phyloP scores from a whole-genome alignment of 2,797 vertebrate genomes.

The Schizothorax lantsangensis region DNA sequence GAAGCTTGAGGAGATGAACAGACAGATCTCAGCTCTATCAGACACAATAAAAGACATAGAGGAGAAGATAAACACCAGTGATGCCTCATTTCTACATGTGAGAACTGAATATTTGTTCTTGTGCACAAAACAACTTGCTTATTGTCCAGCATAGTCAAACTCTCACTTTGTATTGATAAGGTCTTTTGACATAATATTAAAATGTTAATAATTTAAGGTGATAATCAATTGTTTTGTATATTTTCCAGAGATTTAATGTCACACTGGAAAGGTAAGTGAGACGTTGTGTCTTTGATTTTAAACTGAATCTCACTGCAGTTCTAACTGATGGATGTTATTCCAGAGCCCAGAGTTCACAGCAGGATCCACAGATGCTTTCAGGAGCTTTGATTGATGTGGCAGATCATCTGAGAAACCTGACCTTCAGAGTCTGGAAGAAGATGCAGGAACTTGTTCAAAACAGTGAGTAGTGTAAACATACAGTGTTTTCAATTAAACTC shows the following conservation, averaged over 20 bases:
- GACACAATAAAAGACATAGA: background rate
- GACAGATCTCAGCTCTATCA: background rate
- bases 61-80: background rate
- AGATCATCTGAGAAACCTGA: constrained; percentile 45
- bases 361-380: constrained; percentile 32
- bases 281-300: background rate
- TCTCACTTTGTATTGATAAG: background rate
- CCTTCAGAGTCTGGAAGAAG: constrained; percentile 44
- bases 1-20: too few relatives aligned
- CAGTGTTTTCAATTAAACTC: too few relatives aligned
- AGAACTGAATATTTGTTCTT: background rate
- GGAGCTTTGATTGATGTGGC: constrained; percentile 51
- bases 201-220: background rate
- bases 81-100: background rate
- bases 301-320: background rate
- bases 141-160: background rate
- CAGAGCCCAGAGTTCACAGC: constrained; percentile 26
- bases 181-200: background rate
- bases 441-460: constrained; percentile 49
- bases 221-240: background rate
- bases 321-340: constrained; percentile 26
- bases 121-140: background rate
- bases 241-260: background rate
- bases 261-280: constrained; percentile 24
- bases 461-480: constrained; percentile 27